Conservation (phyloP, 2,888 invertebrate genomes). For the Polymixis lichenea region DNA sequence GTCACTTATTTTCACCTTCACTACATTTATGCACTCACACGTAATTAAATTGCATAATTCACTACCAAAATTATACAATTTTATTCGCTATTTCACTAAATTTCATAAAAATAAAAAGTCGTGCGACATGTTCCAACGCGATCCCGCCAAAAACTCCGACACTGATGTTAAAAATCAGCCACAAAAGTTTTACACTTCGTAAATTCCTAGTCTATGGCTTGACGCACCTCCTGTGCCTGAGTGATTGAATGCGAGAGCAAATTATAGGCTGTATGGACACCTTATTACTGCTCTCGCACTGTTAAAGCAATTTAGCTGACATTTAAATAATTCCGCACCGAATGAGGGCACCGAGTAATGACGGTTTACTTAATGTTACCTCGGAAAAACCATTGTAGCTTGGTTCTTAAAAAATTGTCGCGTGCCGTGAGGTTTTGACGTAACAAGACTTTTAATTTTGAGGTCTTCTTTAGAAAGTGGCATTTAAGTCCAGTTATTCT, state of each 20-base stretch:
- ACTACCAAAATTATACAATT: too few species aligned
- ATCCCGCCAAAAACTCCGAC: too few species aligned
- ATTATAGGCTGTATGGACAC: constrained; percentile 87
- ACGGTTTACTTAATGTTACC: constrained; percentile 81
- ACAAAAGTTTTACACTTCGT: constrained; percentile 47
- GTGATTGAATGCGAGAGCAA: constrained; percentile 88
- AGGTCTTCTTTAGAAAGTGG: constrained; percentile 42
- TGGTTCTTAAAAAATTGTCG: constrained; percentile 66
- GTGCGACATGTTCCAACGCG: too few species aligned
- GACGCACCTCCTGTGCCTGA: constrained; percentile 74
- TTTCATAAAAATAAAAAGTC: too few species aligned
- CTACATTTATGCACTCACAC: too few species aligned
- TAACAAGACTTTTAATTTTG: constrained; percentile 36
- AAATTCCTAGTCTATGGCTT: constrained; percentile 63
- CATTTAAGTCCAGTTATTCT: constrained; percentile 18
- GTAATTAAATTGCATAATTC: too few species aligned
- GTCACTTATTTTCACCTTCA: too few species aligned
- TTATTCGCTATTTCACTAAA: too few species aligned
- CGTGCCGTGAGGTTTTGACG: constrained; percentile 63
- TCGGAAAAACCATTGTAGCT: constrained; percentile 69
- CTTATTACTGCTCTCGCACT: constrained; percentile 88
- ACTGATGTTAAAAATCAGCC: constrained; percentile 31
- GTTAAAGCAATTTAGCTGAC: constrained; percentile 90
- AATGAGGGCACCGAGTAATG: constrained; percentile 81
- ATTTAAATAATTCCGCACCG: constrained; percentile 88